Base-by-base conservation (phyloP, 1,140 invertebrate species). In the Ectropis grisescens region DNA sequence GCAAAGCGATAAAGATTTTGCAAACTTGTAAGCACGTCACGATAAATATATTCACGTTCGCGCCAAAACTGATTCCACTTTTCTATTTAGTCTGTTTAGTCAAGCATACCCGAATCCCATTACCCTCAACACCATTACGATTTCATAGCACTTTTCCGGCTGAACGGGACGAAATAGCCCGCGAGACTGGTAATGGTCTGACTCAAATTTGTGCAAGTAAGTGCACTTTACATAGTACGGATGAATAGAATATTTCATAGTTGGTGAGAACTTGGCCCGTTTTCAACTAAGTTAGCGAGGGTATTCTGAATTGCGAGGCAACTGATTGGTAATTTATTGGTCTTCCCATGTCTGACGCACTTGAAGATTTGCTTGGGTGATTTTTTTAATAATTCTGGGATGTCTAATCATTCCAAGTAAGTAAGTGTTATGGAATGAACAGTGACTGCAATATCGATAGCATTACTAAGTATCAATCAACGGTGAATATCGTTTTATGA, bases 211-310 rank as follows among this genome's bases (percentile, higher is more conserved):
- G 47, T 54, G 54, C 46, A 49, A 52, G 48, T 57, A 49, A 58
- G 44, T 54, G 54, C 51, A 53, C 47, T 45, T 47, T 41, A 39
- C 42, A 32, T 37, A 37, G 33, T 40, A 41, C 14, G 35, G 26
- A 49, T 61, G 48, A 58, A 58, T 55, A 33, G 54, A 49, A 59
- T 59, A 59, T 50, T 59, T 56, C 53, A 59, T 56, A 43, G 36
- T 36, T 19, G 27, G 28, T 38, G 33, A 37, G 16, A 51, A 54
- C 49, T 60, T 60, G 53, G 53, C 53, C 45, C 44, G 39, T 39
- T 43, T 41, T 57, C 45, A 48, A 47, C 38, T 33, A 43, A 56
- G 41, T 48, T 51, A n/a, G n/a, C n/a, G n/a, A n/a, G 40, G 41
- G 23, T 12, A 31, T 41, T 26, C 25, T 29, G 38, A 37, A n/a